Percentiles rank a stretch among this genome's conserved stretches.
Evolutionary conservation across 2,888 invertebrate genomes (phyloP).

Genomic region (Tridacna crocea): DNA sequence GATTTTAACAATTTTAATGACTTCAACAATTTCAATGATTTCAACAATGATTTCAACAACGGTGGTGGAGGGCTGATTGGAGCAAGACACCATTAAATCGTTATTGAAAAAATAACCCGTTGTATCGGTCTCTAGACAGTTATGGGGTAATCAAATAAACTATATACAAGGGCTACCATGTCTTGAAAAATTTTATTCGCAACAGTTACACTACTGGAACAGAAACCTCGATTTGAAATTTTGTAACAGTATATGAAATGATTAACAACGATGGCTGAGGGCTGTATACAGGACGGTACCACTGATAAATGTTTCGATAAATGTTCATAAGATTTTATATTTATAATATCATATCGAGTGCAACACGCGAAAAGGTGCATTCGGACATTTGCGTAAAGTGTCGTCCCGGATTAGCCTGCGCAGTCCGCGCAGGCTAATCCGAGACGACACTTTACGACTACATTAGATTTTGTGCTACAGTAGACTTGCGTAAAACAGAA

Average conservation of each 20-base stretch:
- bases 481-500: no score
- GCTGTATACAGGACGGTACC: no score
- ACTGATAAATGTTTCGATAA: no score
- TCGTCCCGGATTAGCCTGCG: no score
- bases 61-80: background rate
- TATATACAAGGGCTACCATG: background rate
- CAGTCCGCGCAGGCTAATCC: no score
- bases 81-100: background rate
- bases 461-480: no score
- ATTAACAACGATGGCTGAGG: background rate
- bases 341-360: no score
- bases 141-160: background rate
- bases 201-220: background rate
- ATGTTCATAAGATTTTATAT: no score
- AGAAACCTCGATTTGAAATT: background rate
- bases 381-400: no score
- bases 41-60: conserved; percentile 36
- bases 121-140: background rate
- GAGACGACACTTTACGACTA: no score
- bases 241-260: background rate
- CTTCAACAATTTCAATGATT: conserved; percentile 19
- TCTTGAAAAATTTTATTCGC: background rate
- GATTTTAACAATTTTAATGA: conserved; percentile 1
- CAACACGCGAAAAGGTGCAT: no score
- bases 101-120: background rate